These are phyloP conservation scores for Megalops atlanticus DNA, from an alignment of 2,113 vertebrate genomes.

Conservation along the genomic window DNA sequence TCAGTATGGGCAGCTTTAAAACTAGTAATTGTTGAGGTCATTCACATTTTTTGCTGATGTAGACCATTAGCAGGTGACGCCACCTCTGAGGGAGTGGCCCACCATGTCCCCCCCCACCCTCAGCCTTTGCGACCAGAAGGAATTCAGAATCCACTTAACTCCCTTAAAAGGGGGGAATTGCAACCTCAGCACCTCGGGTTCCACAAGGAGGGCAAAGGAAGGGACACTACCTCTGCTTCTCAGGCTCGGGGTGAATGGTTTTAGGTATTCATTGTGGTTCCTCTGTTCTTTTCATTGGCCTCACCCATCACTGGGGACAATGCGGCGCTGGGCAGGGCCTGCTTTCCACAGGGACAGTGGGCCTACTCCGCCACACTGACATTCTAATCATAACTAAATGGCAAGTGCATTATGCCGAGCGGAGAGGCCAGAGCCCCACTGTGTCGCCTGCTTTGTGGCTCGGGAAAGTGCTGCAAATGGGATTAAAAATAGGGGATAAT, in stretches of 20 bases:
- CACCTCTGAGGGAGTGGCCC: constrained; percentile 63
- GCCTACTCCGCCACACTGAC: constrained; percentile 53
- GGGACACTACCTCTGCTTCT: constrained; percentile 56
- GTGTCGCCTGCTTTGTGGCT: constrained; percentile 59
- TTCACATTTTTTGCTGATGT: constrained; percentile 71
- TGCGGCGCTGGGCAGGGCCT: constrained; percentile 59
- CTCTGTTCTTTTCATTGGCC: constrained; percentile 45
- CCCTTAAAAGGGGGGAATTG: no score
- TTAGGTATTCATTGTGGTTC: constrained; percentile 69
- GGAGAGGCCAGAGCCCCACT: constrained; percentile 62
- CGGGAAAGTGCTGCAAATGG: constrained; percentile 52
- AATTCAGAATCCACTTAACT: no score
- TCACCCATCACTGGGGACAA: constrained; percentile 48
- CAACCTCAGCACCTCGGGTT: constrained; percentile 1
- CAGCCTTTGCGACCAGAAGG: no score
- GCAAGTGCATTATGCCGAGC: constrained; percentile 59
- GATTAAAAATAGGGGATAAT: constrained; percentile 62
- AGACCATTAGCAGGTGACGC: constrained; percentile 63
- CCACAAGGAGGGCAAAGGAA: constrained; percentile 52
- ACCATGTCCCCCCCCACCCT: constrained; percentile 32
- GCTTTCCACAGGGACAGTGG: constrained; percentile 55
- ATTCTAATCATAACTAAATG: constrained; percentile 67
- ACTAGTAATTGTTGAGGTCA: constrained; percentile 59
- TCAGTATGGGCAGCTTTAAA: constrained; percentile 55
- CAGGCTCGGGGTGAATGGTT: constrained; percentile 59